Percentiles rank a stretch among this genome's conserved stretches.
These are phyloP conservation scores for Cataglyphis rosenhaueri DNA, from an alignment of 2,888 invertebrate genomes.

Conservation along the genomic window DNA sequence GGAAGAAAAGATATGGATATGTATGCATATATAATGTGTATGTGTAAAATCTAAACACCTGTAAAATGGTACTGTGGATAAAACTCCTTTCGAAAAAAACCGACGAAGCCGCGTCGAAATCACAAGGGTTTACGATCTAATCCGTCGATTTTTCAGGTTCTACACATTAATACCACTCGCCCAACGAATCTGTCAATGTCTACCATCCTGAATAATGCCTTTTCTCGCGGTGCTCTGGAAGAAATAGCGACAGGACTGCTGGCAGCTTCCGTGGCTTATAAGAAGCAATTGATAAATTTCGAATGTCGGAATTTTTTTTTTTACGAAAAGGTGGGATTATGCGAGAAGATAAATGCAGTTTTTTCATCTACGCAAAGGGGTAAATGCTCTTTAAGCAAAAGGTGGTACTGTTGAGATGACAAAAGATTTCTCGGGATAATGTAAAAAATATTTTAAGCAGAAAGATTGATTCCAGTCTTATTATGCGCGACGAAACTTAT, in stretches of 20 bases:
- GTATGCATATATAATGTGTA: not conserved
- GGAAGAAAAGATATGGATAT: not conserved
- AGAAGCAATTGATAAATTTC: slow-evolving; percentile 66
- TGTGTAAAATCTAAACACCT: not conserved
- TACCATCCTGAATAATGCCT: slow-evolving; percentile 60
- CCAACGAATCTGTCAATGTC: slow-evolving; percentile 72
- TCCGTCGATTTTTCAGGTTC: slow-evolving; percentile 80
- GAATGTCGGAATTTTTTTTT: slow-evolving; percentile 46
- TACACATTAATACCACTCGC: slow-evolving; percentile 55
- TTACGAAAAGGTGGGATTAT: slow-evolving; percentile 20
- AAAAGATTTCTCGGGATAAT: slow-evolving; percentile 22
- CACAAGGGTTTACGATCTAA: slow-evolving; percentile 70
- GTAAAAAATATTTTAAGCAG: slow-evolving; percentile 23
- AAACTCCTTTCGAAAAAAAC: slow-evolving; percentile 33
- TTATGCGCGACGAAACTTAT: not conserved
- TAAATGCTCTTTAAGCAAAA: slow-evolving; percentile 29
- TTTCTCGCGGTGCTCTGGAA: slow-evolving; percentile 48
- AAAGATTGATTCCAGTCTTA: not conserved
- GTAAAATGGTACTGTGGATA: not conserved
- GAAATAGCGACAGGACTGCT: slow-evolving; percentile 41
- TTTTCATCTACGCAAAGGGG: slow-evolving; percentile 53
- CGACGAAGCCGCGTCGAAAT: slow-evolving; percentile 52
- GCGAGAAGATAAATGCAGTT: slow-evolving; percentile 51
- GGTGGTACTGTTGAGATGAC: not conserved
- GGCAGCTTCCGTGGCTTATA: slow-evolving; percentile 34